phyloP scores from a whole-genome alignment of 2,113 vertebrate genomes.

The Nymphicus hollandicus region DNA sequence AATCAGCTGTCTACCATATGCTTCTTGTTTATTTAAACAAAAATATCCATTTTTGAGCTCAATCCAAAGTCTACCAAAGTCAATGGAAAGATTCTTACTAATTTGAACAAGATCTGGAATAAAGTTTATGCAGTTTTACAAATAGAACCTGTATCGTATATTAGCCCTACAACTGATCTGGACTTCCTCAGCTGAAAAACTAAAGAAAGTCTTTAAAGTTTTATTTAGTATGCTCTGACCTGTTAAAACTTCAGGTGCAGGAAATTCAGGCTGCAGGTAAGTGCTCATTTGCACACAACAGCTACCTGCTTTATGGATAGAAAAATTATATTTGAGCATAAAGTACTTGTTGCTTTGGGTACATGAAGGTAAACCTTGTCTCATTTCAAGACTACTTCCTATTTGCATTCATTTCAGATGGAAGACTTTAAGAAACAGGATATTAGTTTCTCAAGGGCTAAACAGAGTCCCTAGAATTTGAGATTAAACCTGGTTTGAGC shows the following conservation, averaged over 20 bases:
- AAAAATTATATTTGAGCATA: not conserved
- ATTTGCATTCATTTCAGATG: not conserved
- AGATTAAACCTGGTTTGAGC: not conserved
- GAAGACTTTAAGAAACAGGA: not conserved
- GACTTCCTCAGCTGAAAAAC: not conserved
- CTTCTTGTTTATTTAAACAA: slow-evolving; percentile 28
- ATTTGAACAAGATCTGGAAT: not conserved
- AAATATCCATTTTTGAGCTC: not conserved
- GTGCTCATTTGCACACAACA: not conserved
- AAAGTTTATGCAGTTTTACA: not conserved
- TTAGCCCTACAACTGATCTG: not conserved
- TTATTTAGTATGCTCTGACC: not conserved
- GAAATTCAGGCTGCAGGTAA: not conserved
- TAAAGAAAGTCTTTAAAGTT: not conserved
- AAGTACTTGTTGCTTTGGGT: not conserved
- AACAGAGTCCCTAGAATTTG: not conserved
- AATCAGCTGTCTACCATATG: slow-evolving; percentile 21
- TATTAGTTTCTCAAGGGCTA: not conserved
- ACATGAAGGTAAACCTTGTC: not conserved
- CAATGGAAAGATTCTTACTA: not conserved
- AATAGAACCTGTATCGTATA: not conserved
- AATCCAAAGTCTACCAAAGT: not conserved
- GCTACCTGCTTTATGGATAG: not conserved
- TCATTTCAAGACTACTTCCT: not conserved
- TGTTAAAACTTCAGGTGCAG: not conserved